Conservation (phyloP, 2,888 invertebrate species). For the Drosophila pseudotakahashii region DNA sequence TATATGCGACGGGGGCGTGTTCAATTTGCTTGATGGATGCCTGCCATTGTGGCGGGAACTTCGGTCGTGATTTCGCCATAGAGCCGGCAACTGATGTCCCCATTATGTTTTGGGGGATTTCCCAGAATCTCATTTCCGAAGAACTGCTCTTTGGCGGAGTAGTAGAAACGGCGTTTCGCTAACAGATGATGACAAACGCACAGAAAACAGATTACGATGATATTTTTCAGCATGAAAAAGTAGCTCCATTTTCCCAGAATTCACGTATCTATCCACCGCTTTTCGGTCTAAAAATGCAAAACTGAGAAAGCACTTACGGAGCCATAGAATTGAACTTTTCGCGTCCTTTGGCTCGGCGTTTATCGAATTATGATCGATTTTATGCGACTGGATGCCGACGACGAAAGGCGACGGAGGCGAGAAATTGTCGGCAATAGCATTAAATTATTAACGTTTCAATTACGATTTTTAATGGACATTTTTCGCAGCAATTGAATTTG, state of each 20-base stretch:
- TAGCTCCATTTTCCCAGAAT: constrained; percentile 4
- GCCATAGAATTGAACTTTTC: not conserved
- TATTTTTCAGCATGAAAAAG: constrained; percentile 21
- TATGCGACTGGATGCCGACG: constrained; percentile 37
- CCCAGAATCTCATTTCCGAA: constrained; percentile 38
- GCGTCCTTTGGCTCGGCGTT: constrained; percentile 48
- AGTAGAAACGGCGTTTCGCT: not conserved
- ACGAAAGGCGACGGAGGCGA: constrained; percentile 23
- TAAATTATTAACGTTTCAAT: constrained; percentile 76
- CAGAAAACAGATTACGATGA: constrained; percentile 30
- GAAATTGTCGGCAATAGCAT: constrained; percentile 73
- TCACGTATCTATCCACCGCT: not conserved
- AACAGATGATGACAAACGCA: constrained; percentile 34
- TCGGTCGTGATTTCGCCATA: constrained; percentile 38
- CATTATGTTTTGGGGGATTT: constrained; percentile 31
- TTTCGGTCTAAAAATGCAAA: constrained; percentile 14
- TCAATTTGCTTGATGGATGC: constrained; percentile 74
- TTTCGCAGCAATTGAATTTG: constrained; percentile 60
- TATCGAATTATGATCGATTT: constrained; percentile 76
- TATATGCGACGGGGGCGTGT: constrained; percentile 56
- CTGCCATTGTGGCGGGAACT: constrained; percentile 49
- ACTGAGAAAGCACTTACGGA: constrained; percentile 10
- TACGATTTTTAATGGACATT: constrained; percentile 69
- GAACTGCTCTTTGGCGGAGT: constrained; percentile 14
- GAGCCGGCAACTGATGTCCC: constrained; percentile 53